These are phyloP conservation scores for Triplophysa siluroides DNA, from an alignment of 2,113 vertebrate species.

Conservation along the genomic window DNA sequence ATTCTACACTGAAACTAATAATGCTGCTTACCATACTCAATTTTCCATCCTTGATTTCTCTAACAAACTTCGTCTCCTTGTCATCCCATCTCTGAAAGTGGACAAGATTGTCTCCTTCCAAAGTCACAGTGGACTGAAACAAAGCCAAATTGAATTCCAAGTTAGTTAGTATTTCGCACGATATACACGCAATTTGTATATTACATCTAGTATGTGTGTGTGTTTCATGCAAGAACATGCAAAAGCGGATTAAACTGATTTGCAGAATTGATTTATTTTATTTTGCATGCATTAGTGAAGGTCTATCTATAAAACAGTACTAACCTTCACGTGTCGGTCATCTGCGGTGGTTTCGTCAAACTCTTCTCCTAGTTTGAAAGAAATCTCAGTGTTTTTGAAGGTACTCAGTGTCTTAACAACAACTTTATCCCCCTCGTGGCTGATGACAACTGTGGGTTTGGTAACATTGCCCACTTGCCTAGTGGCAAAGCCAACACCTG, in stretches of 20 bases:
- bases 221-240: not conserved
- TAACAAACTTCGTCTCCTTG: slow-evolving; percentile 90
- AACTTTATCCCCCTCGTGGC: slow-evolving; percentile 87
- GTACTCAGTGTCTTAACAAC: slow-evolving; percentile 89
- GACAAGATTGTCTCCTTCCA: slow-evolving; percentile 89
- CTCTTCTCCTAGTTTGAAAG: slow-evolving; percentile 91
- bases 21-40: slow-evolving; percentile 89
- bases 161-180: not conserved
- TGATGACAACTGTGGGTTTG: slow-evolving; percentile 91
- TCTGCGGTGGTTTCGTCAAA: slow-evolving; percentile 94
- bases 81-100: slow-evolving; percentile 95
- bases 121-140: slow-evolving; percentile 83
- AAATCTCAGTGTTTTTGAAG: slow-evolving; percentile 94
- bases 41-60: slow-evolving; percentile 94
- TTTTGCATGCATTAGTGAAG: not conserved
- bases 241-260: not conserved
- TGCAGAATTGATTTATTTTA: not conserved
- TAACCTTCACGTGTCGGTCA: slow-evolving; percentile 92
- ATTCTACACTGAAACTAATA: not conserved
- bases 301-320: slow-evolving; percentile 45
- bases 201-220: too few relatives aligned
- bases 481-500: slow-evolving; percentile 92
- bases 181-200: not conserved
- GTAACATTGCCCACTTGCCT: slow-evolving; percentile 94
- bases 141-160: slow-evolving; percentile 10